A percentile compares a stretch with the other conserved stretches of the same genome.
Conservation (phyloP, 2,113 vertebrate genomes). For the Podarcis muralis region DNA sequence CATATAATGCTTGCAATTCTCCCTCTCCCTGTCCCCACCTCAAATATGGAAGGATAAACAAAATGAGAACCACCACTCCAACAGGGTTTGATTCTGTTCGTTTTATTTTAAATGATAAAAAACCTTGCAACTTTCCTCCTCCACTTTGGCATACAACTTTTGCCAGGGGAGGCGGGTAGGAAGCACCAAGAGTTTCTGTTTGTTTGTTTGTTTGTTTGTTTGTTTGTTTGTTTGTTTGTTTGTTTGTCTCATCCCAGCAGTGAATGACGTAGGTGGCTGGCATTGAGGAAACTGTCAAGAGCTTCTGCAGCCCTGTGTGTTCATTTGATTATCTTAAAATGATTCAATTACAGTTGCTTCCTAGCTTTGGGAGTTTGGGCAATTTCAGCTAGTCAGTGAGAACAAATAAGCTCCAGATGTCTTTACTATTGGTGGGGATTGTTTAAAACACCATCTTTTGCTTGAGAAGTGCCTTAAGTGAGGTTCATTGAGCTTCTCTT, state of each 20-base stretch:
- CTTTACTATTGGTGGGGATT: background rate
- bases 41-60: background rate
- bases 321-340: constrained; percentile 48
- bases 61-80: background rate
- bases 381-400: constrained; percentile 48
- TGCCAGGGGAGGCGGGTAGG: background rate
- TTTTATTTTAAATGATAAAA: too few species aligned
- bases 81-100: background rate
- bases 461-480: background rate
- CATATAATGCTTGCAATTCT: background rate
- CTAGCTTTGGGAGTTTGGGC: constrained; percentile 23
- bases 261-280: background rate
- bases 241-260: background rate
- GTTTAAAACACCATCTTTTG: constrained; percentile 20
- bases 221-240: background rate
- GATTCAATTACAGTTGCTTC: constrained; percentile 38
- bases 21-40: background rate
- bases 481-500: background rate
- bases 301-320: constrained; percentile 17
- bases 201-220: too few species aligned
- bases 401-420: constrained; percentile 52
- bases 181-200: too few species aligned
- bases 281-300: rapidly evolving
- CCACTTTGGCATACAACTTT: too few species aligned
- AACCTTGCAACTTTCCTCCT: too few species aligned